phyloP scores from a whole-genome alignment of 2,113 vertebrate species.

The Nicator chloris region DNA sequence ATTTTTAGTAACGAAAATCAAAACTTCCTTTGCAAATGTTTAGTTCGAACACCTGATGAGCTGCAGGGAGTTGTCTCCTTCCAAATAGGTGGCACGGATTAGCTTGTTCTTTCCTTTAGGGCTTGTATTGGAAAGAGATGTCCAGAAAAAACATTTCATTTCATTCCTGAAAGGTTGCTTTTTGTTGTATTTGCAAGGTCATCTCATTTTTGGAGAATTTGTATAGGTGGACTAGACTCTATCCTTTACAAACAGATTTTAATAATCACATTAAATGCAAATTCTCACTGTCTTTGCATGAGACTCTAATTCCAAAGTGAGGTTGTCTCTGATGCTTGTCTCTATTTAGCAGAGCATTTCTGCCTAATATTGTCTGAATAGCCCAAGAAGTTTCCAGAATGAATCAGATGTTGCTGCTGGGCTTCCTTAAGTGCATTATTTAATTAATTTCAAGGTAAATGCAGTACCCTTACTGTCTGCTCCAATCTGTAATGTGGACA shows the following conservation, averaged over 20 bases:
- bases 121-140: background rate
- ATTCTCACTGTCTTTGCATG: background rate
- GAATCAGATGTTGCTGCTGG: background rate
- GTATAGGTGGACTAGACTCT: background rate
- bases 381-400: background rate
- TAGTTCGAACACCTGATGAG: constrained; percentile 49
- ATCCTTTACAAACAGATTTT: background rate
- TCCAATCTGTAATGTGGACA: background rate
- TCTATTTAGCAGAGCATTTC: background rate
- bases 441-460: background rate
- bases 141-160: background rate
- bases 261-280: background rate
- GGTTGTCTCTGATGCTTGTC: background rate
- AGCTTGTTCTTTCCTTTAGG: background rate
- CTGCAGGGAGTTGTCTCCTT: background rate
- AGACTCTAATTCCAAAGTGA: background rate
- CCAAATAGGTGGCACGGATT: background rate
- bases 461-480: background rate
- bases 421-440: background rate
- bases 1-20: constrained; percentile 51
- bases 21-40: constrained; percentile 54
- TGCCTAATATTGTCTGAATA: background rate
- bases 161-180: background rate
- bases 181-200: background rate
- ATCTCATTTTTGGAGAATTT: background rate